Base-by-base conservation (phyloP, 64 coral and sea anemone genomes). In the Acropora yongei region DNA sequence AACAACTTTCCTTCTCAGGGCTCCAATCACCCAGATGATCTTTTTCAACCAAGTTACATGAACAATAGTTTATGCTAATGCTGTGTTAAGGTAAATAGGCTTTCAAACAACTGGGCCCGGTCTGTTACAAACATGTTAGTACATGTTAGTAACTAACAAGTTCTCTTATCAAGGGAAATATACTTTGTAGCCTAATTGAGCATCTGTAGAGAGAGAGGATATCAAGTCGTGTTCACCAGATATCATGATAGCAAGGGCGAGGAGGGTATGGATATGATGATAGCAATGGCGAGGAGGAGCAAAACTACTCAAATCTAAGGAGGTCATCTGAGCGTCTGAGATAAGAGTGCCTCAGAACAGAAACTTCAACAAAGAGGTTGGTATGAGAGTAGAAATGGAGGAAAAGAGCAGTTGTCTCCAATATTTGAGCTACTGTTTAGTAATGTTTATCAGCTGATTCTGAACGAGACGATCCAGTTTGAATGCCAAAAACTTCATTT, bases 351-450 rank as follows among this genome's bases (percentile, higher is more conserved):
- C 30, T 30, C 30, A 30, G 30, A 30, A 30, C 30, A 30, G 30
- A 30, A 30, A 30, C 30, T 73, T 86, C 68, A 86, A 43, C 73
- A 68, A 86, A 86, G 61, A 86, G 45, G 83, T 67, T 86, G 83
- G 83, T 67, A 71, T 86, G 67, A 86, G 10, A 86, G 68, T 44
- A 74, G 83, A 86, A 44, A 73, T 86, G 83, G 41, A 14, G 17
- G 47, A 88, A 40, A 88, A 75, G 17, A 55, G 47, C 72, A 88
- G 45, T 74, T 87, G 85, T 72, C 68, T 74, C 17, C 8, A 87
- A 17, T 49, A 53, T 87, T 86, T 47, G 65, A 86, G 17, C 83
- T 86, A 8, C 46, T 86, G 11, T 86, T 86, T 67, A 69, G n/a
- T 57, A 20, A 57, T 75, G 30, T 30, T 30, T 30, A 30, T 30